Conservation (phyloP, 2,113 vertebrate species). For the Agelaius phoeniceus region DNA sequence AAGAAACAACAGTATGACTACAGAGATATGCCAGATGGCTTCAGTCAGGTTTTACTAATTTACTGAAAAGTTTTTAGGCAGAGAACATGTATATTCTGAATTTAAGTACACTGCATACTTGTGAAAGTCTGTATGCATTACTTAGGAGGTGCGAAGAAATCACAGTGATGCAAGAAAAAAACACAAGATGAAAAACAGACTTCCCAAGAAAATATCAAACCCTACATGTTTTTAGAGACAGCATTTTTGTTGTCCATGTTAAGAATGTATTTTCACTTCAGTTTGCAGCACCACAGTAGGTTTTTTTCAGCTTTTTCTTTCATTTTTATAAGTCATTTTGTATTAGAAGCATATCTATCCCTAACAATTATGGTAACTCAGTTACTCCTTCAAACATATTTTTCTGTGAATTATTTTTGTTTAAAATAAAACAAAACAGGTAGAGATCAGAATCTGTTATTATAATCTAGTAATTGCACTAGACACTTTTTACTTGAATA, state of each 20-base stretch:
- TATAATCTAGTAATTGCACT: neutral
- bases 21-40: constrained; percentile 21
- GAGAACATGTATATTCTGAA: neutral
- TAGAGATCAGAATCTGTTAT: neutral
- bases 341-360: neutral
- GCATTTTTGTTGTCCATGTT: neutral
- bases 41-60: constrained; percentile 3
- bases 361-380: neutral
- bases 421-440: neutral
- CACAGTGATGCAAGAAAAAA: neutral
- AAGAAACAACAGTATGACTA: neutral
- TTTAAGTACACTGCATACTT: neutral
- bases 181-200: neutral
- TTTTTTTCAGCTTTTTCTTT: neutral
- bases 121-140: constrained; percentile 17
- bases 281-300: neutral
- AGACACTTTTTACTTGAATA: neutral
- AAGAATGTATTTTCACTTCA: neutral
- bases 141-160: constrained; percentile 32
- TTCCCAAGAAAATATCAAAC: neutral
- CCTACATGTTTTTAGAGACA: neutral
- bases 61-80: constrained; percentile 27
- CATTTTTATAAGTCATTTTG: neutral
- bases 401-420: neutral
- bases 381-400: neutral